Base-by-base conservation (phyloP, 2,888 invertebrate genomes). In the Cacoxenus indagator region DNA sequence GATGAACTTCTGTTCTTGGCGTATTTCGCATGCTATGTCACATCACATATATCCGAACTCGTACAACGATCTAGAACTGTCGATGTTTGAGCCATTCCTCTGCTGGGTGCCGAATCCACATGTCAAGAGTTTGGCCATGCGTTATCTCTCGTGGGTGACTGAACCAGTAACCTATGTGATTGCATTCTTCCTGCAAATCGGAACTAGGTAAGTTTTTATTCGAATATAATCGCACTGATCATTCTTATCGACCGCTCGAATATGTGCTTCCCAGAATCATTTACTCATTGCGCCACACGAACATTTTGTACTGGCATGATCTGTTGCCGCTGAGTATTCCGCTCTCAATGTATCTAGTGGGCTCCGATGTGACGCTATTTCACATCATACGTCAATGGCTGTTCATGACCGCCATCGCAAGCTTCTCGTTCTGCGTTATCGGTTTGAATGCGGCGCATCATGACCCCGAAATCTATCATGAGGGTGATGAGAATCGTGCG, bases 11-110 rank as follows among this genome's bases (percentile, higher is more conserved):
- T 90, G 91, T 76, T 92, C 93, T 72, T 95, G 94, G 91, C 90
- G 95, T 70, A 91, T 95, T 46, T 92, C 92, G 0, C 95, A 95
- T 80, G 92, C 90, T 0, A 84, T 95, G 51, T 94, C 94, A 43
- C 95, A 95, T 85, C 95, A 96, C 82, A 88, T 93, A 8, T 94
- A 92, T 82, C 91, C 95, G 0, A 95, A 96, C 83, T 93, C 95
- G 0, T 87, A 92, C 3, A 90, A 92, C 86, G 95, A 95, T 86
- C 88, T 92, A 71, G 94, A 95, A 84, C 88, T 95, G 14, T 91
- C 92, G 64, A 88, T 90, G 65, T 88, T 91, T 43, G 93, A 94
- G 82, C 95, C 95, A 0, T 82, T 92, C 45, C 84, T 93, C 0
- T 89, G 91, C 59, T 95, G 91, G 89, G 85, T 93, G 64, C 93